Base-by-base conservation (phyloP, 1,140 invertebrate species). In the Cataglyphis hispanica region DNA sequence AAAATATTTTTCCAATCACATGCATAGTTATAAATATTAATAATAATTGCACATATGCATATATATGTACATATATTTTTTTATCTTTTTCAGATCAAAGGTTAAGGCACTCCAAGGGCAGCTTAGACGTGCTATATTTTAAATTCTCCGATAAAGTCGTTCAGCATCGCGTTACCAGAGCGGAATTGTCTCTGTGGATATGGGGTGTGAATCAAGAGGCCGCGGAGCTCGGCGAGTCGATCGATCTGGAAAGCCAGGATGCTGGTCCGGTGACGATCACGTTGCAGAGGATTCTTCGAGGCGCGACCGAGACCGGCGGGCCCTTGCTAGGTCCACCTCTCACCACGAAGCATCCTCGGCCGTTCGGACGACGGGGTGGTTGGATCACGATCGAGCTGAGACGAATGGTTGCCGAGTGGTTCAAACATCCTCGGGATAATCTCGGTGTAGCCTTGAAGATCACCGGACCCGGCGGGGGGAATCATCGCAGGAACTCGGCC, bases 311-410 rank as follows among this genome's bases (percentile, higher is more conserved):
- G 7, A 77, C 85, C 0, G 93, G 93, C 0, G 92, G 87, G 0
- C 91, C 92, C 0, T 61, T 90, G 7, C 66, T 95, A 10, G 94
- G 94, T 0, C 94, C 95, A 1, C 77, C 94, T 1, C 85, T 94
- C 11, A 94, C 92, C 27, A 95, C 94, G n/a, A 95, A 94, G 60
- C 94, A 95, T 53, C 89, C 92, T 3, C 84, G 93, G 43, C 93
- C 94, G 7, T 81, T 86, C 13, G 92, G 93, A 31, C 94, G 96
- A 5, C 90, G 93, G 11, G 97, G 97, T 0, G 96, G 96, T 66
- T 98, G 97, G 97, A 92, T 98, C 11, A 96, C 96, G 80, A 95
- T 98, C 13, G 97, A 98, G 88, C 95, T 98, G 0, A 97, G 96
- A n/a, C 96, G 96, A n/a, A 96, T 97, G 93, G 96, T 98, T 2